phyloP scores from a whole-genome alignment of 2,888 invertebrate species.

The Phrixothrix hirtus region DNA sequence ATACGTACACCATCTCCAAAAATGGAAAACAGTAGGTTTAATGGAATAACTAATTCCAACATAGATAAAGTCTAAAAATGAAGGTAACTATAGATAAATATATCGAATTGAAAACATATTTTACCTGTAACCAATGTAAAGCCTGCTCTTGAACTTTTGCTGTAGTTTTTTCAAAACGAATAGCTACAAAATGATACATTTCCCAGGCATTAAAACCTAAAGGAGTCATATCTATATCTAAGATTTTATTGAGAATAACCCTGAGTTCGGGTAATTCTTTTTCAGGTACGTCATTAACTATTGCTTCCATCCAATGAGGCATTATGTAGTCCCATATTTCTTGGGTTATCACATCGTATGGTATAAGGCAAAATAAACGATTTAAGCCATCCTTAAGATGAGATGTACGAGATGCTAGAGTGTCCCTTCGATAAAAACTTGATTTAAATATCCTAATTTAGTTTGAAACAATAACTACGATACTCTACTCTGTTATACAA shows the following conservation, averaged over 20 bases:
- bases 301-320: conserved; percentile 99
- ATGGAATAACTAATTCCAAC: conserved; percentile 86
- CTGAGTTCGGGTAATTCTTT: conserved; percentile 84
- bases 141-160: conserved; percentile 87
- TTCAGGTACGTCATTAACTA: conserved; percentile 88
- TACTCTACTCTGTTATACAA: too few relatives aligned
- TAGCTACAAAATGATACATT: conserved; percentile 91
- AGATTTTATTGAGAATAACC: conserved; percentile 85
- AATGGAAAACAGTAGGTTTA: conserved; percentile 84
- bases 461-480: conserved; percentile 1
- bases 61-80: conserved; percentile 75
- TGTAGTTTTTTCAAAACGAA: conserved; percentile 78
- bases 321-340: conserved; percentile 98
- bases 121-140: conserved; percentile 82
- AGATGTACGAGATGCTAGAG: conserved; percentile 80
- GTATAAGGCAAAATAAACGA: conserved; percentile 91
- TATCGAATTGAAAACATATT: background rate
- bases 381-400: conserved; percentile 95
- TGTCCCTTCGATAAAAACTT: conserved; percentile 64
- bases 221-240: conserved; percentile 95
- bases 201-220: conserved; percentile 92
- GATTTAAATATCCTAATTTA: background rate
- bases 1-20: conserved; percentile 85
- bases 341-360: conserved; percentile 95
- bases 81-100: background rate